A percentile compares a stretch with the other conserved stretches of the same genome.
phyloP scores from a whole-genome alignment of 2,797 vertebrate genomes.

The Lacerta agilis region DNA sequence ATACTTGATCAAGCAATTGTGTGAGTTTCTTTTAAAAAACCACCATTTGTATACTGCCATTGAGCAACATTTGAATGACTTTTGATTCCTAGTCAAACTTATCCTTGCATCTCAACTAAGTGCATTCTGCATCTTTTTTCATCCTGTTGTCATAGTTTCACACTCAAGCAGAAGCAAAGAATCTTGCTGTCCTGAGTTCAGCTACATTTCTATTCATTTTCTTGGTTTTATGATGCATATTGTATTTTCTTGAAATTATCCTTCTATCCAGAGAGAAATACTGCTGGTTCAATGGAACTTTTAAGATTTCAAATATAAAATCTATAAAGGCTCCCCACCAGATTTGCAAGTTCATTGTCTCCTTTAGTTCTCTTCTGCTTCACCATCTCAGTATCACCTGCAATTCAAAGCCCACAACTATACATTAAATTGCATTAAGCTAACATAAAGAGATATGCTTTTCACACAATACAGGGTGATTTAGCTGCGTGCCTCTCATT shows the following conservation, averaged over 20 bases:
- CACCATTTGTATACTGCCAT: not conserved
- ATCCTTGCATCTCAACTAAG: conserved; percentile 14
- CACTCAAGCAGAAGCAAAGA: not conserved
- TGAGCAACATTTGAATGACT: conserved; percentile 7
- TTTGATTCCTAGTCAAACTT: not conserved
- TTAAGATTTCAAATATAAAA: not conserved
- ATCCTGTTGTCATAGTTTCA: conserved; percentile 15
- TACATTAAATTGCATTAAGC: conserved; percentile 14
- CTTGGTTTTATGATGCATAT: conserved; percentile 10
- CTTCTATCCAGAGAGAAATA: conserved; percentile 17
- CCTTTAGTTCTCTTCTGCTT: conserved; percentile 17
- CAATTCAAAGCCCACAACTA: conserved; percentile 20
- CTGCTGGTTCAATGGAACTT: not conserved
- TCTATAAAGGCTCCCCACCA: not conserved
- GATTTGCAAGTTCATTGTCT: not conserved
- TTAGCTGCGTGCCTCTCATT: not conserved
- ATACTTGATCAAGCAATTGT: not conserved
- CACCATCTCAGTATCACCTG: not conserved
- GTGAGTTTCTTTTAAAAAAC: not conserved
- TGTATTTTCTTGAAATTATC: conserved; percentile 35
- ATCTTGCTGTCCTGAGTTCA: not conserved
- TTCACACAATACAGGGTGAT: conserved; percentile 9
- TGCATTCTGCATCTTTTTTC: not conserved
- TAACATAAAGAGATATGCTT: not conserved
- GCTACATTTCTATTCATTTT: conserved; percentile 23